Evolutionary conservation across 1,140 invertebrate species (phyloP).

Genomic region (Leptinotarsa texana): DNA sequence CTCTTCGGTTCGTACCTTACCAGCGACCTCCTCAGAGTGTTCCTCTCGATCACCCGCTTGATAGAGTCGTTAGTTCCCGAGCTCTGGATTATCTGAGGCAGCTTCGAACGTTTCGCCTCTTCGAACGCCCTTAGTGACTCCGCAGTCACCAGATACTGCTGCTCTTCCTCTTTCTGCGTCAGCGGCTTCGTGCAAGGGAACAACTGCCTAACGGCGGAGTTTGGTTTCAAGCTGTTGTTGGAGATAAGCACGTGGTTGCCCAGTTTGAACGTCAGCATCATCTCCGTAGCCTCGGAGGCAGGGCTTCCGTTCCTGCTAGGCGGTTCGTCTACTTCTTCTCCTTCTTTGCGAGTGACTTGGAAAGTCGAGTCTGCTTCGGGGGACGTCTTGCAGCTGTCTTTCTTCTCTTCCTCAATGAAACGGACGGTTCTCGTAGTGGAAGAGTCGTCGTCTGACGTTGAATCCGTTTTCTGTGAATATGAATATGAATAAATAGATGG

Average conservation of each 20-base stretch:
- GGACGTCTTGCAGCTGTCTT: constrained; percentile 47
- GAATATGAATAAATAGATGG: constrained; percentile 22
- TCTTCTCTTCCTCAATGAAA: constrained; percentile 56
- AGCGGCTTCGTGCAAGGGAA: constrained; percentile 61
- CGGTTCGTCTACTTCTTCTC: constrained; percentile 4
- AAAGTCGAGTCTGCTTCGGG: constrained; percentile 41
- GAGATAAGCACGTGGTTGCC: constrained; percentile 62
- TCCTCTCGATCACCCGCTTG: constrained; percentile 72
- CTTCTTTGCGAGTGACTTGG: constrained; percentile 17
- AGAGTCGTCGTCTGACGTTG: constrained; percentile 58
- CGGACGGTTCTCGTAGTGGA: constrained; percentile 58
- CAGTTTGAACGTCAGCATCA: constrained; percentile 64
- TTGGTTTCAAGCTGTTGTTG: constrained; percentile 66
- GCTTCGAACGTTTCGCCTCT: constrained; percentile 64
- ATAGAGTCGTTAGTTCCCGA: constrained; percentile 61
- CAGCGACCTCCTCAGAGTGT: constrained; percentile 64
- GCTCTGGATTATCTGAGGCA: constrained; percentile 56
- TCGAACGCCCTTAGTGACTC: constrained; percentile 69
- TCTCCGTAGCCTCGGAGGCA: constrained; percentile 56
- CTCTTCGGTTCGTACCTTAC: constrained; percentile 63
- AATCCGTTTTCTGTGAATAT: constrained; percentile 40
- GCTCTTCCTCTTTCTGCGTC: constrained; percentile 28
- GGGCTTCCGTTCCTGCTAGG: constrained; percentile 2
- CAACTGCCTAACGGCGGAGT: constrained; percentile 74
- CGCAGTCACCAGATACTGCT: constrained; percentile 64